Percentiles rank a stretch among this genome's conserved stretches.
Evolutionary conservation across 2,797 vertebrate species (phyloP).

Genomic region (Masticophis lateralis): DNA sequence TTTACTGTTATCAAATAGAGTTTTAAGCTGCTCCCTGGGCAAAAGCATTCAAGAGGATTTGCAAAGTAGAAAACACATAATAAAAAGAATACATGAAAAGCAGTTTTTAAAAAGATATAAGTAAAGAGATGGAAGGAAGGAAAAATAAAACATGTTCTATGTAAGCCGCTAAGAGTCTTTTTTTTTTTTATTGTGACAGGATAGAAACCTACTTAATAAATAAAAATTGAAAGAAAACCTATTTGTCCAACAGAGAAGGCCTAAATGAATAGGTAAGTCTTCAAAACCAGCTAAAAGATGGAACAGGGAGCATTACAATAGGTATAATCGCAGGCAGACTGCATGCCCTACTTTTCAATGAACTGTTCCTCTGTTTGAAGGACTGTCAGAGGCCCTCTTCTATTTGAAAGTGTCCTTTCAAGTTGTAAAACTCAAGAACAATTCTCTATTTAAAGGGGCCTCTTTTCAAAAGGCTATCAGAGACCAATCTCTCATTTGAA

Average conservation of each 20-base stretch:
- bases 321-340: not conserved
- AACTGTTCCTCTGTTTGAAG: not conserved
- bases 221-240: not conserved
- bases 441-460: not conserved
- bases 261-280: not conserved
- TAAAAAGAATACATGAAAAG: not conserved
- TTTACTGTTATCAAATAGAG: not conserved
- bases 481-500: not conserved
- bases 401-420: not conserved
- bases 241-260: not conserved
- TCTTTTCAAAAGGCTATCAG: not conserved
- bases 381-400: not conserved
- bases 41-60: not conserved
- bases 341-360: not conserved
- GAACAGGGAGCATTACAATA: not conserved
- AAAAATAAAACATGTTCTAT: not conserved
- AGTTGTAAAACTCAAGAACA: not conserved
- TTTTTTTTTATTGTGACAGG: not conserved
- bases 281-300: not conserved
- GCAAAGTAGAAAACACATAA: not conserved
- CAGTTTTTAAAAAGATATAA: not conserved
- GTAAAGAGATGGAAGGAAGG: not conserved
- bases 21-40: not conserved
- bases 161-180: not conserved
- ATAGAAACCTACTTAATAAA: not conserved